Base-by-base conservation (phyloP, 2,888 invertebrate species). In the Leptarthrus brevirostris region DNA sequence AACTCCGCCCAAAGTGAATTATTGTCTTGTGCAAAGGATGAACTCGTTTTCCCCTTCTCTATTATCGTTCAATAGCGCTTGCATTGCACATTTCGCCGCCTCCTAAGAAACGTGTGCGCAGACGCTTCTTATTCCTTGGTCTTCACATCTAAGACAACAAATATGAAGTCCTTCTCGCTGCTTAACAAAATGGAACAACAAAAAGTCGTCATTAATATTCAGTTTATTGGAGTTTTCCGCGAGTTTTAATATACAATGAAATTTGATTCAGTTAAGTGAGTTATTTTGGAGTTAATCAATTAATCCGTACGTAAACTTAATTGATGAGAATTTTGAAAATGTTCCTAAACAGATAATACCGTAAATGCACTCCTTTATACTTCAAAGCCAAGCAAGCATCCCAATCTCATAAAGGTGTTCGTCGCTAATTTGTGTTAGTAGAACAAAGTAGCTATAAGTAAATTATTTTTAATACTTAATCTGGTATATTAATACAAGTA, bases 21-120 rank as follows among this genome's bases (percentile, higher is more conserved):
- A 69, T 69, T 69, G 49, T 69, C 69, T 69, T 69, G 30, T 30
- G 52, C 30, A 18, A 69, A 69, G 69, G 52, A 52, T 69, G 69
- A 52, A 49, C 52, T 52, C 30, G 52, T 52, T 69, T 69, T 69
- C 52, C 69, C 69, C 52, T 52, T 69, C 52, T 69, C 52, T 20
- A 26, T 69, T 52, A 22, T 69, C 34, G 52, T 26, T 52, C 34
- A 18, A 34, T 30, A 52, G 52, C 30, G 6, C 20, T 36, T 40
- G 30, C 16, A 44, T 10, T 74, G 61, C 26, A 53, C 52, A 54
- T 40, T 70, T 73, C 72, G 77, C 77, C 76, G 74, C 79, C 80
- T 79, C 81, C 82, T 80, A 77, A 66, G 77, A 77, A 79, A 81
- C 80, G 82, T 80, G 79, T 80, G 83, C 83, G 83, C 83, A 83